Base-by-base conservation (phyloP, 1,140 invertebrate species). In the Meloidogyne floridensis region DNA sequence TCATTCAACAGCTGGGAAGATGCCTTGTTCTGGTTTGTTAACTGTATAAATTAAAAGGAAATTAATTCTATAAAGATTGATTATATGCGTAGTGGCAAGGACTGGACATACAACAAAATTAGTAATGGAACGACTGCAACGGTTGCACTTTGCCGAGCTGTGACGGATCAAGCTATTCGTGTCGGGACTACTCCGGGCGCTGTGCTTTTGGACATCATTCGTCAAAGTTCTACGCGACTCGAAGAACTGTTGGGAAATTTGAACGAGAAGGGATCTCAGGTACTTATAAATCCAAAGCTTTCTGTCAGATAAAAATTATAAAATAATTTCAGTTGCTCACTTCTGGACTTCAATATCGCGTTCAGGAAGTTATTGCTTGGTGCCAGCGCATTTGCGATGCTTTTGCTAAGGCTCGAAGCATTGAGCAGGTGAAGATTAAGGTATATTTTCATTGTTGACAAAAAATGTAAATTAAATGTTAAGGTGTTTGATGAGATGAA, bases 21-120 rank as follows among this genome's bases (percentile, higher is more conserved):
- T 79, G 76, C 43, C 73, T 84, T 11, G 51, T 85, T 70, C 51
- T 84, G 15, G 83, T 84, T 54, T 10, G 82, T 51, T 65, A 10
- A 7, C 15, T 43, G 3, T 80, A 42, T 7, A 11, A 13, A 81
- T 83, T 74, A 15, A 56, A 59, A 15, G 43, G 13, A 13, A 2
- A 43, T 6, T 51, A 13, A 2, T 13, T 72, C 18, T 47, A 56
- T 18, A 13, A 10, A 80, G 83, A 81, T 85, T 43, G 83, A 84
- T 8, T 84, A 80, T 77, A 59, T 84, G 20, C 72, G 75, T 70
- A 65, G 85, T n/a, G 47, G 72, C 9, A 71, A 70, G 10, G 75
- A 84, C 51, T 84, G 83, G 83, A 80, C 83, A 4, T 85, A 65
- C 65, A 69, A 84, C 20, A 77, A 84, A 53, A 53, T 80, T 56